Conservation (phyloP, 2,113 vertebrate genomes). For the Barbus barbus region DNA sequence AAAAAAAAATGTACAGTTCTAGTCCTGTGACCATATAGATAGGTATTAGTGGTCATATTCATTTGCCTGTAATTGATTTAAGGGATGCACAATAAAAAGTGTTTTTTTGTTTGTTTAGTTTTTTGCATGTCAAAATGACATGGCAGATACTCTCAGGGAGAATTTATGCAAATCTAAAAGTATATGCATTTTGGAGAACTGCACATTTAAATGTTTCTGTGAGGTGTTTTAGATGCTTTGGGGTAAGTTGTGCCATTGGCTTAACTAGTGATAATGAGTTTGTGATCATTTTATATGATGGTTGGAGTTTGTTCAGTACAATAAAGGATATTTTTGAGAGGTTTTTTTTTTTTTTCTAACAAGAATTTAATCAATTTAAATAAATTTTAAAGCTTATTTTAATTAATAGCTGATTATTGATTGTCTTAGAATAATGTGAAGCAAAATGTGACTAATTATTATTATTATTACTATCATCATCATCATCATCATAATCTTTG, state of each 20-base stretch:
- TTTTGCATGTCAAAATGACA: not conserved
- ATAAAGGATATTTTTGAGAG: too few relatives aligned
- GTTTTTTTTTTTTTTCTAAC: not conserved
- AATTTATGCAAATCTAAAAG: not conserved
- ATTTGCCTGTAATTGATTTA: too few relatives aligned
- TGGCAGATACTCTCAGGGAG: not conserved
- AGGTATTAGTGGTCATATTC: not conserved
- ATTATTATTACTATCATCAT: not conserved
- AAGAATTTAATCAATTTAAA: too few relatives aligned
- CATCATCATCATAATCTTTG: too few relatives aligned
- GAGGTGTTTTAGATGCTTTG: too few relatives aligned
- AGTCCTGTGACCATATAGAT: not conserved
- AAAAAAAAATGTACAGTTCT: not conserved
- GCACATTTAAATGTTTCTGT: too few relatives aligned
- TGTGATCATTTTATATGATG: too few relatives aligned
- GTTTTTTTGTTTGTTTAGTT: too few relatives aligned
- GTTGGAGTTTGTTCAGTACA: too few relatives aligned
- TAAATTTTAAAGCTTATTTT: not conserved
- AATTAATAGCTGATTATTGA: not conserved
- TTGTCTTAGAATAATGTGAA: not conserved
- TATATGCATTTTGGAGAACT: not conserved
- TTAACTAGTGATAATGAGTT: too few relatives aligned
- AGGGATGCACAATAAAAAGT: too few relatives aligned
- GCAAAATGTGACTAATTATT: not conserved
- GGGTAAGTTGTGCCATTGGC: too few relatives aligned